Base-by-base conservation (phyloP, 1,140 invertebrate species). In the Chionoecetes opilio region DNA sequence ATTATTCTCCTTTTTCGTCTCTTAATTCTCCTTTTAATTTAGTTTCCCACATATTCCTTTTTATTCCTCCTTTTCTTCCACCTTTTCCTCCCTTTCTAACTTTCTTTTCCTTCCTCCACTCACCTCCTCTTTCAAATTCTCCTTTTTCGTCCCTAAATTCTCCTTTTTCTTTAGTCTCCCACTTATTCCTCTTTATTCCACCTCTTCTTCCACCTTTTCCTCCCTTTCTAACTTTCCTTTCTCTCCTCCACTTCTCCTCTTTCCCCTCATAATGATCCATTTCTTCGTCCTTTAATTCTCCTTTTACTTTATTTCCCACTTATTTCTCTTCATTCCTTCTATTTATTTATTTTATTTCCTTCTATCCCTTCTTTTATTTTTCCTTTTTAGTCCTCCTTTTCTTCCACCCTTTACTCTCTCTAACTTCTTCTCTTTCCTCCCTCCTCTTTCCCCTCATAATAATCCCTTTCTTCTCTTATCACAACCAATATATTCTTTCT, bases 91-190 rank as follows among this genome's bases (percentile, higher is more conserved):
- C 11, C 0, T 87, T 37, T 87, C 11, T 11, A 17, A 31, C 11
- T 31, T 86, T 31, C 84, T 86, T 86, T 86, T 37, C 21, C 35
- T 34, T 86, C 29, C 34, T 87, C 11, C 85, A 37, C 85, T 87
- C 21, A 87, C 9, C n/a, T 87, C 37, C 2, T 29, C 31, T 38
- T 17, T 14, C 37, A 29, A 46, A 31, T 41, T 26, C 85, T 53
- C 46, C 21, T 46, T 46, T 14, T 46, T 46, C 82, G 5, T 34
- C 32, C 82, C 21, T 21, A 5, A 29, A 29, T 84, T 3, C 86
- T 37, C 86, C 86, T 34, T 5, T 46, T 14, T 37, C 86, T 32
- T 34, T 34, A 3, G 3, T 88, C 31, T 21, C 86, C 86, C 86
- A 14, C 5, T 34, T 88, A 11, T 37, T 5, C 5, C 34, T 2